Conservation (phyloP, 2,797 vertebrate genomes). For the Gouania willdenowi region DNA sequence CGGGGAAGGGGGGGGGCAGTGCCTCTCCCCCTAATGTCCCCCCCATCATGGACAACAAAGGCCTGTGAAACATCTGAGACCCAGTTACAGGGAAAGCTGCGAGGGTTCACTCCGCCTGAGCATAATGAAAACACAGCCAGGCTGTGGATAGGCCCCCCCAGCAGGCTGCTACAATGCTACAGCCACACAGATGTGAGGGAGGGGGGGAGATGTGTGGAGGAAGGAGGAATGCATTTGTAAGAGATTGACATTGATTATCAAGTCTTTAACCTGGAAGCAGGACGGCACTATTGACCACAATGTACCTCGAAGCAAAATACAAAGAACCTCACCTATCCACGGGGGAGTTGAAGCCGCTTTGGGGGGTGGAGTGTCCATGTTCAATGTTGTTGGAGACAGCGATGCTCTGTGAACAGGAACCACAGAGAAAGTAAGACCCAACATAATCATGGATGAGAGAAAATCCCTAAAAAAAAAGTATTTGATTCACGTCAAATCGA, state of each 20-base stretch:
- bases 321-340: constrained; percentile 82
- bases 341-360: constrained; percentile 84
- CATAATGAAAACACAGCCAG: constrained; percentile 32
- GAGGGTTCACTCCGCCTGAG: constrained; percentile 29
- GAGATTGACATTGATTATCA: constrained; percentile 10
- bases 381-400: constrained; percentile 78
- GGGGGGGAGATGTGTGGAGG: constrained; percentile 4
- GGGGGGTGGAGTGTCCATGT: constrained; percentile 56
- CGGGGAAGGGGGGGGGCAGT: too few species aligned
- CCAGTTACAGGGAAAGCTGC: constrained; percentile 35
- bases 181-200: constrained; percentile 46
- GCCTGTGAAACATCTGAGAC: constrained; percentile 40
- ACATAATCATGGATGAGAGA: neutral
- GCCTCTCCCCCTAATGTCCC: constrained; percentile 19
- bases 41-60: constrained; percentile 45
- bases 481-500: neutral
- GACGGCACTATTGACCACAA: neutral
- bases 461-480: too few species aligned
- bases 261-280: neutral
- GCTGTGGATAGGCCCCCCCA: neutral
- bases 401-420: constrained; percentile 77
- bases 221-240: too few species aligned
- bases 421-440: neutral
- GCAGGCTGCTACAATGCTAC: constrained; percentile 26
- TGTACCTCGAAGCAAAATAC: neutral